phyloP scores from a whole-genome alignment of 2,888 invertebrate genomes.

The Lathronympha strigana region DNA sequence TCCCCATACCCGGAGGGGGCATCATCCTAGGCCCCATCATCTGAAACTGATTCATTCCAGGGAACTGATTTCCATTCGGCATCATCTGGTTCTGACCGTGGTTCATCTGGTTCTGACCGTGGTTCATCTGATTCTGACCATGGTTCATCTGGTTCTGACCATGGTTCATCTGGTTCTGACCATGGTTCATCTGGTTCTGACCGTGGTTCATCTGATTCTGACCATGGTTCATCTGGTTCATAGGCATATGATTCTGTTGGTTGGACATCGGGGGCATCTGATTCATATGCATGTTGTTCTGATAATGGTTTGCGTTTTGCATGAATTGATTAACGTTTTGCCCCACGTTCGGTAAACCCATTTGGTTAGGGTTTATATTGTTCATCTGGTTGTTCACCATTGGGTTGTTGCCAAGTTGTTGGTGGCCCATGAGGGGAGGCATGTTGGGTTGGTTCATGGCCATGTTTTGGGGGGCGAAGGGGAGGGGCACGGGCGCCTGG shows the following conservation, averaged over 20 bases:
- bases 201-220: too few relatives aligned
- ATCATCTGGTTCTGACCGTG: slow-evolving; percentile 56
- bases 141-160: slow-evolving; percentile 54
- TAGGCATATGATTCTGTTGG: slow-evolving; percentile 49
- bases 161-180: slow-evolving; percentile 54
- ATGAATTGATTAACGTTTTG: slow-evolving; percentile 45
- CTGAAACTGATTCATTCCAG: slow-evolving; percentile 65
- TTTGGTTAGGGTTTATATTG: slow-evolving; percentile 42
- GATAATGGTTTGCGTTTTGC: slow-evolving; percentile 36
- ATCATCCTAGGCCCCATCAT: slow-evolving; percentile 74
- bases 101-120: slow-evolving; percentile 55
- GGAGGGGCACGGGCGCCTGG: slow-evolving; percentile 72
- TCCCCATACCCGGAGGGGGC: slow-evolving; percentile 71
- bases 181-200: slow-evolving; percentile 53
- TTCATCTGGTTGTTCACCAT: slow-evolving; percentile 47
- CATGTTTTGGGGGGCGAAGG: slow-evolving; percentile 66
- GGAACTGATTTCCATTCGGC: slow-evolving; percentile 70
- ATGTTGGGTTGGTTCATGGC: slow-evolving; percentile 51
- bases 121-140: slow-evolving; percentile 54
- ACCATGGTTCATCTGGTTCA: too few relatives aligned
- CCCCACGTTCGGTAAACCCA: slow-evolving; percentile 36
- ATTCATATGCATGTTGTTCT: slow-evolving; percentile 46
- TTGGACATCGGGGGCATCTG: slow-evolving; percentile 51
- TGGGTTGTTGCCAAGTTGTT: slow-evolving; percentile 48
- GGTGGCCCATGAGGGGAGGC: slow-evolving; percentile 48